phyloP scores from a whole-genome alignment of 1,140 invertebrate species.

The Lethocerus indicus region DNA sequence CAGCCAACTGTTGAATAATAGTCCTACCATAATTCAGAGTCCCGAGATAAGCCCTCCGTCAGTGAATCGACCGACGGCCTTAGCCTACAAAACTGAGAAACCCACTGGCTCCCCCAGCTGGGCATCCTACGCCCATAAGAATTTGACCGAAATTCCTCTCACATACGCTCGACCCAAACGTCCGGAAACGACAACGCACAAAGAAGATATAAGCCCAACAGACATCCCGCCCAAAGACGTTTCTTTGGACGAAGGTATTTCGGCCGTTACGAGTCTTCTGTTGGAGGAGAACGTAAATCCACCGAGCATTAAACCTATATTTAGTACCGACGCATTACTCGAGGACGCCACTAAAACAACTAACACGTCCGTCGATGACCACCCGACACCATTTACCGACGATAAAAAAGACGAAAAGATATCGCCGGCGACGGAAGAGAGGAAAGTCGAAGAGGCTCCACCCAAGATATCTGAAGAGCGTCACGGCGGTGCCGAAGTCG shows the following conservation, averaged over 20 bases:
- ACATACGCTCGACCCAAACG: too few species aligned
- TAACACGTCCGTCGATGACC: conserved; percentile 7
- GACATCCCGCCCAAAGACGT: conserved; percentile 18
- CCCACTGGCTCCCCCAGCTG: too few species aligned
- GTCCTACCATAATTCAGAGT: too few species aligned
- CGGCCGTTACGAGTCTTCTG: conserved; percentile 19
- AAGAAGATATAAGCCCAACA: conserved; percentile 12
- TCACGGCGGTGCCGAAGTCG: too few species aligned
- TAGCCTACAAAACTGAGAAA: too few species aligned
- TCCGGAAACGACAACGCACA: conserved; percentile 6
- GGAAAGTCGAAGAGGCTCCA: conserved; percentile 1
- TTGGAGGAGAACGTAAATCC: conserved; percentile 10
- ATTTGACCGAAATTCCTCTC: too few species aligned
- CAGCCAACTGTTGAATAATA: too few species aligned
- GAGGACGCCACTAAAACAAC: conserved; percentile 6
- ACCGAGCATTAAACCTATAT: conserved; percentile 6
- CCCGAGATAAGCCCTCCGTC: too few species aligned
- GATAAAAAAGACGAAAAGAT: background rate
- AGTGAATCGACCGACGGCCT: too few species aligned
- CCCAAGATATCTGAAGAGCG: too few species aligned
- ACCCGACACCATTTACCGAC: conserved; percentile 1
- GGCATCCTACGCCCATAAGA: too few species aligned
- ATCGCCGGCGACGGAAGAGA: background rate
- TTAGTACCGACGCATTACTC: conserved; percentile 10
- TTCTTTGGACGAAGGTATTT: conserved; percentile 17